These are phyloP conservation scores for Tillus elongatus DNA, from an alignment of 2,888 invertebrate species.

Conservation along the genomic window DNA sequence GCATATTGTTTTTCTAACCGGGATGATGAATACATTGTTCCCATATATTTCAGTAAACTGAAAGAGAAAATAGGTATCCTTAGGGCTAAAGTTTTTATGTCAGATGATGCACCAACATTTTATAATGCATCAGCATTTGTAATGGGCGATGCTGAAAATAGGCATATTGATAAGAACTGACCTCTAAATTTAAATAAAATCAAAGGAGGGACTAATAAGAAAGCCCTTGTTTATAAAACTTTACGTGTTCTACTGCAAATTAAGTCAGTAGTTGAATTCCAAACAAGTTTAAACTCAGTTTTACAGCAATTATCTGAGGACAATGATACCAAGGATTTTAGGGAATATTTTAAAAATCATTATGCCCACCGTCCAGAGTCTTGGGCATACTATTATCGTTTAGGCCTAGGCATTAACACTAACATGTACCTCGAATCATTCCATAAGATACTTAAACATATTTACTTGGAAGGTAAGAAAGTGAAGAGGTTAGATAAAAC, in stretches of 20 bases:
- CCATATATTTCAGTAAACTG: no score
- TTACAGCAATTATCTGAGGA: conserved; percentile 5
- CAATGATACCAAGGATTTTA: conserved; percentile 10
- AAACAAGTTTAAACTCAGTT: conserved; percentile 9
- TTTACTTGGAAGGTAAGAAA: conserved; percentile 19
- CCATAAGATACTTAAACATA: conserved; percentile 20
- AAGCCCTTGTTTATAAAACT: conserved; percentile 17
- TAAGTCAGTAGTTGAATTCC: conserved; percentile 4
- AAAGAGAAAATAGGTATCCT: no score
- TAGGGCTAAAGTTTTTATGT: no score
- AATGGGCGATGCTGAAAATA: no score
- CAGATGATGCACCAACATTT: no score
- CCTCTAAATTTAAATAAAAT: no score
- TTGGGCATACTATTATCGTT: conserved; percentile 20
- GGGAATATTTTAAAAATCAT: conserved; percentile 14
- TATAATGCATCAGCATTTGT: no score
- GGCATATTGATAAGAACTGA: no score
- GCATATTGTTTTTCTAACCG: no score
- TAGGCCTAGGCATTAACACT: conserved; percentile 19
- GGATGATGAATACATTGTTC: no score
- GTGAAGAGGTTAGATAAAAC: conserved; percentile 19
- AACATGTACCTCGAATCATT: conserved; percentile 23
- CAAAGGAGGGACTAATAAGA: no score
- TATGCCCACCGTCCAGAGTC: conserved; percentile 10
- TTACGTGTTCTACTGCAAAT: conserved; percentile 12